Evolutionary conservation across 2,797 vertebrate species (phyloP), one percentile per base, ranked within the genome.

Genomic region (Cuculus canorus): DNA sequence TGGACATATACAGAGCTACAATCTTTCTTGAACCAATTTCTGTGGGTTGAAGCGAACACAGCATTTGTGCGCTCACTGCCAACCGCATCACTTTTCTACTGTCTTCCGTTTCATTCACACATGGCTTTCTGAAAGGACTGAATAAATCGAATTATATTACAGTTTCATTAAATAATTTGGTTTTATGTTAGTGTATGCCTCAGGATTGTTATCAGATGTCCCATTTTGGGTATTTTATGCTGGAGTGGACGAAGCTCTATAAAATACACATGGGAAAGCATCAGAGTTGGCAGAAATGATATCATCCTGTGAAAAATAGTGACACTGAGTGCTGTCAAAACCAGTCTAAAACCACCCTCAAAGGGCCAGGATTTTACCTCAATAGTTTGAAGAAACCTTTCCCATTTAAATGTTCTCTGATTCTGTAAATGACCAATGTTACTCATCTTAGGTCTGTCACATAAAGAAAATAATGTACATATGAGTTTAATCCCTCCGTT

Each of bases 381-480:
- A 89, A 18, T 7, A 7, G 7, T 45, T 82, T 76, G 68, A 91
- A 88, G 76, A 83, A 89, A 54, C 8, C 13, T 63, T 92, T 94
- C n/a, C 47, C 23, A 66, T 92, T 82, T 81, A 69, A 92, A 59
- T 17, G 16, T 72, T 88, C 37, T 72, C 47, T 88, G 57, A 90
- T 85, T 91, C 86, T 83, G 61, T 93, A 96, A 97, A 71, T 91
- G 56, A 93, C 43, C 43, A 68, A 57, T 89, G 53, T 91, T 93
- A 94, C 88, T 85, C 66, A 86, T 76, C 79, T 95, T 95, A 88
- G 59, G 64, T 93, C 66, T 95, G 86, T 94, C 93, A 95, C 65
- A 78, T 77, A 87, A 86, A 93, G 90, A 84, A 95, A 93, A 97
- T 92, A 85, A 88, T 17, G 37, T 78, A 91, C 15, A 70, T 75